Percentiles rank a stretch among this genome's conserved stretches.
phyloP scores from a whole-genome alignment of 1,140 invertebrate genomes.

The Trichonephila inaurata region DNA sequence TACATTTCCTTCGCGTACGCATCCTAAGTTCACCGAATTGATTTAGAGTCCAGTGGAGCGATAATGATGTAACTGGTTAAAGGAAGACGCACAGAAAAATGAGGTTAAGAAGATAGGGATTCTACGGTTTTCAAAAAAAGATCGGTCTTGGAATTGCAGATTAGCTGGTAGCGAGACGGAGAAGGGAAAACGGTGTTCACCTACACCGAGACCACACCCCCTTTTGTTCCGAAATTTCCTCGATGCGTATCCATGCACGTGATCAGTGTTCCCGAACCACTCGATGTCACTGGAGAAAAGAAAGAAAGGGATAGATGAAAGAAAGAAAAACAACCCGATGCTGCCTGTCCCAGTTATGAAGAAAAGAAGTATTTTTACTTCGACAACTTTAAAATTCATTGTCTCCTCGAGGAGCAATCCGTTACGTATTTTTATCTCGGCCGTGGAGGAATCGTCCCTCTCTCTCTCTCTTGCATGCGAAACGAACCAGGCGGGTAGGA shows the following conservation, averaged over 20 bases:
- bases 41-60: not conserved
- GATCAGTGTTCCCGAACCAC: slow-evolving; percentile 40
- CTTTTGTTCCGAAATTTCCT: slow-evolving; percentile 47
- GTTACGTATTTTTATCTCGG: not conserved
- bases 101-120: not conserved
- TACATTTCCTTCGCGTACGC: not conserved
- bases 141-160: not conserved
- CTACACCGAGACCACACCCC: slow-evolving; percentile 29
- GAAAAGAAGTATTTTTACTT: slow-evolving; percentile 19
- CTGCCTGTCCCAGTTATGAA: not conserved
- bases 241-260: slow-evolving; percentile 35
- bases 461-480: not conserved
- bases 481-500: not conserved
- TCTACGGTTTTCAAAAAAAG: not conserved
- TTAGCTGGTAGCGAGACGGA: slow-evolving; percentile 21
- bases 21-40: not conserved
- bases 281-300: slow-evolving; percentile 8
- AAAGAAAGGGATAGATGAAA: not conserved
- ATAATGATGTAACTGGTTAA: not conserved
- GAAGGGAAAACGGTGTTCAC: slow-evolving; percentile 26
- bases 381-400: slow-evolving; percentile 15
- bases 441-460: not conserved
- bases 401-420: not conserved
- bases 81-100: not conserved
- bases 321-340: not conserved